Percentiles rank a stretch among this genome's conserved stretches.
phyloP scores from a whole-genome alignment of 2,797 vertebrate genomes.

The Cuculus canorus region DNA sequence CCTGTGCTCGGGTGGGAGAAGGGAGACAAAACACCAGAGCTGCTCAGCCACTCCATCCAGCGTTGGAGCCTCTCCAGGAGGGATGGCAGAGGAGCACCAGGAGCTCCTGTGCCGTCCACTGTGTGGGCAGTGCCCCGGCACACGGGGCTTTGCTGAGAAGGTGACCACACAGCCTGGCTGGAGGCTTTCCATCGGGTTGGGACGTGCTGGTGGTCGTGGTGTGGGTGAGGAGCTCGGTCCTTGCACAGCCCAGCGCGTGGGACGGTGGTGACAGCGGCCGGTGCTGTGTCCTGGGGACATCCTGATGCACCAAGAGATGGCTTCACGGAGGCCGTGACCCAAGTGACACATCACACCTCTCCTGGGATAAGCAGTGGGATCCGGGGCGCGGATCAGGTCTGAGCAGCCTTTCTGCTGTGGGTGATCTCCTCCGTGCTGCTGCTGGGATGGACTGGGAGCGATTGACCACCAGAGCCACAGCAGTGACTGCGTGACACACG shows the following conservation, averaged over 20 bases:
- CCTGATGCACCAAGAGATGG: not conserved
- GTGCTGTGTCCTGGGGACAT: not conserved
- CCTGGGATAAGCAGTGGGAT: not conserved
- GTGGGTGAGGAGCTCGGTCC: not conserved
- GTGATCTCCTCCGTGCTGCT: not conserved
- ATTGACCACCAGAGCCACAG: not conserved
- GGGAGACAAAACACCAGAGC: not conserved
- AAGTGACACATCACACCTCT: accelerated
- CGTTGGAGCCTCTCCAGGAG: not conserved
- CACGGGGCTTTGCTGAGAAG: not conserved
- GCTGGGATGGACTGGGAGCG: not conserved
- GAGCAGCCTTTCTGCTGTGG: not conserved
- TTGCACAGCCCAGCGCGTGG: not conserved
- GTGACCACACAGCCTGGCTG: accelerated
- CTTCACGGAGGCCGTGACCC: accelerated
- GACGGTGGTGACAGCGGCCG: not conserved
- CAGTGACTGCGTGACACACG: too few relatives aligned
- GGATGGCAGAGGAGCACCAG: not conserved
- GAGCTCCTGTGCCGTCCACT: too few relatives aligned
- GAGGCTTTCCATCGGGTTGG: not conserved
- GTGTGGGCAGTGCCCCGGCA: accelerated
- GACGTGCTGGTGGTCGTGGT: accelerated
- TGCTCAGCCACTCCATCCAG: not conserved
- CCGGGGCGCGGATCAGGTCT: not conserved
- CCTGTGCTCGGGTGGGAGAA: not conserved